Evolutionary conservation across 2,113 vertebrate species (phyloP).

Genomic region (Eulemur rufifrons): DNA sequence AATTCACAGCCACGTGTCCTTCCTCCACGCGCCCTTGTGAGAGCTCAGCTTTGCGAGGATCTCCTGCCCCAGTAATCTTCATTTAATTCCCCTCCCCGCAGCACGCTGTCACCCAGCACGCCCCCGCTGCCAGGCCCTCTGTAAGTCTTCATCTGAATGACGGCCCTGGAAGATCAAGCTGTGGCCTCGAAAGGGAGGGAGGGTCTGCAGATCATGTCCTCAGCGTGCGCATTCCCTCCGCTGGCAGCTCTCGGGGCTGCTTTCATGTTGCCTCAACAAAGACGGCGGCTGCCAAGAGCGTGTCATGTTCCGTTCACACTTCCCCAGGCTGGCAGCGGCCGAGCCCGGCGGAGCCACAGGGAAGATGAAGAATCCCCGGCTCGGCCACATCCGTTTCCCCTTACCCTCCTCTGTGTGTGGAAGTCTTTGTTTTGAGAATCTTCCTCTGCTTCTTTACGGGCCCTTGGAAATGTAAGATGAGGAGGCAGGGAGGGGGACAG

Average conservation of each 20-base stretch:
- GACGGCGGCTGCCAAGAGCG: conserved; percentile 55
- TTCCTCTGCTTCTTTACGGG: neutral
- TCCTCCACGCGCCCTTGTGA: neutral
- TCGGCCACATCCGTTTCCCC: neutral
- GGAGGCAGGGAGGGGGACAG: neutral
- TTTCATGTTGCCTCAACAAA: conserved; percentile 62
- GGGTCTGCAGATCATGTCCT: conserved; percentile 69
- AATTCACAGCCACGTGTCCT: neutral
- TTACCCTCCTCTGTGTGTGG: neutral
- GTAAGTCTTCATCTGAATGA: conserved; percentile 62
- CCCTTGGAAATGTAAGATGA: neutral
- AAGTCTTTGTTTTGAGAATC: conserved; percentile 23
- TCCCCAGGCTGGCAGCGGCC: neutral
- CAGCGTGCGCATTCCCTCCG: conserved; percentile 48
- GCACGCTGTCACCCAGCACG: conserved; percentile 16
- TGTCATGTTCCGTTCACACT: neutral
- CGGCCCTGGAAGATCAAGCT: conserved; percentile 60
- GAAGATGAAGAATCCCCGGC: neutral
- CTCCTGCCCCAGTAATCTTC: conserved; percentile 62
- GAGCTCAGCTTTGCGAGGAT: neutral
- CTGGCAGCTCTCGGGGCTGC: conserved; percentile 55
- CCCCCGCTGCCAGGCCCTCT: conserved; percentile 65
- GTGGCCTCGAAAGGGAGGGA: conserved; percentile 67
- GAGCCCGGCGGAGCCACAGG: neutral
- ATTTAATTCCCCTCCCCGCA: conserved; percentile 53